Percentiles rank a stretch among this genome's conserved stretches.
These are phyloP conservation scores for Hoplodrina ambigua DNA, from an alignment of 2,888 invertebrate species.

Conservation along the genomic window DNA sequence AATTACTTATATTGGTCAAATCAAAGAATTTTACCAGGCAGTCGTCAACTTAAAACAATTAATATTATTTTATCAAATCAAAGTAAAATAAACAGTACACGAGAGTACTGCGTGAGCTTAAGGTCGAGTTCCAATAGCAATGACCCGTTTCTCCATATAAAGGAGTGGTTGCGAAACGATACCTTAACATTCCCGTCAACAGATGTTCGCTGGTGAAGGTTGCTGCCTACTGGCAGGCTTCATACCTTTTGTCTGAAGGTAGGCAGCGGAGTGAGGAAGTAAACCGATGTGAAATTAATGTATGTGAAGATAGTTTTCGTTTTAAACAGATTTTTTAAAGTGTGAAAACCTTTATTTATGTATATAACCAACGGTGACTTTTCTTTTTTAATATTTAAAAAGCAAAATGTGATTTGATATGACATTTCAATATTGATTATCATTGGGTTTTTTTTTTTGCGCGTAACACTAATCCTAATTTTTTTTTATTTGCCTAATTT, in stretches of 20 bases:
- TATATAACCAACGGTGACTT: too few species aligned
- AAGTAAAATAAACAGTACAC: constrained; percentile 60
- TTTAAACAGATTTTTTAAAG: background rate
- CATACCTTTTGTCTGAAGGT: constrained; percentile 44
- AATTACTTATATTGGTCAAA: too few species aligned
- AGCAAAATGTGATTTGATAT: too few species aligned
- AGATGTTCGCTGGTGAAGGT: constrained; percentile 77
- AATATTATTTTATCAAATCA: constrained; percentile 56
- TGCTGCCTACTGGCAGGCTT: constrained; percentile 55
- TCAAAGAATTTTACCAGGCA: too few species aligned
- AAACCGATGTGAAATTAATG: background rate
- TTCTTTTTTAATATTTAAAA: too few species aligned
- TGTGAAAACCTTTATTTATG: background rate
- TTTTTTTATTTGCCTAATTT: too few species aligned
- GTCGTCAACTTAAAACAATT: constrained; percentile 25
- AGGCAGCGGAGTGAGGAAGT: constrained; percentile 34
- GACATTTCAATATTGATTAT: too few species aligned
- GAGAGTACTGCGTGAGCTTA: constrained; percentile 60
- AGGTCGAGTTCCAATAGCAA: constrained; percentile 81
- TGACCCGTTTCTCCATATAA: constrained; percentile 85
- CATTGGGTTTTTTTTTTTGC: too few species aligned
- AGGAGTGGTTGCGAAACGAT: constrained; percentile 78
- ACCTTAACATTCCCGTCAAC: constrained; percentile 78
- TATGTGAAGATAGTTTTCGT: background rate
- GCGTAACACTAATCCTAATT: too few species aligned